Conservation (phyloP, 2,113 vertebrate species). For the Cairina moschata region DNA sequence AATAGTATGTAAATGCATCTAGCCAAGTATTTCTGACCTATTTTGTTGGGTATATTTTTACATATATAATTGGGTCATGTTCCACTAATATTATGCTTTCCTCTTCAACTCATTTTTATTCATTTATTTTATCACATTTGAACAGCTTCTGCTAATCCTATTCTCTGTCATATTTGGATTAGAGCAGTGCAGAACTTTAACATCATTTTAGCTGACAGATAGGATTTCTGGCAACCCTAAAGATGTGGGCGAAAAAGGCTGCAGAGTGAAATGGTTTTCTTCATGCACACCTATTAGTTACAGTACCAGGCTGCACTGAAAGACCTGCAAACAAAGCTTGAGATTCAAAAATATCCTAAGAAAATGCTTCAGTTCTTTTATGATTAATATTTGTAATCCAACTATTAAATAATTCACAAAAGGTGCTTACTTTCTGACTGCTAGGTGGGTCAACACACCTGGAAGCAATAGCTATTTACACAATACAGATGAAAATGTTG, state of each 20-base stretch:
- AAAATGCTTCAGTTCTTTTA: constrained; percentile 8
- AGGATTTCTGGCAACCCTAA: constrained; percentile 58
- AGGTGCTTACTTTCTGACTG: neutral
- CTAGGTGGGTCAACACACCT: constrained; percentile 59
- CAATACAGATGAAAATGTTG: neutral
- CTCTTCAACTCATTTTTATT: constrained; percentile 61
- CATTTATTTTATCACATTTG: constrained; percentile 70
- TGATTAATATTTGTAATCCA: constrained; percentile 60
- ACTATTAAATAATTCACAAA: constrained; percentile 60
- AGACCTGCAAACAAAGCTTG: constrained; percentile 44
- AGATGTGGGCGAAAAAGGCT: constrained; percentile 38
- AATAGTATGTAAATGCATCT: constrained; percentile 43
- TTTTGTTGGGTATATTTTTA: constrained; percentile 56
- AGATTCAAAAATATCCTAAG: constrained; percentile 11
- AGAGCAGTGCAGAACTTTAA: constrained; percentile 46
- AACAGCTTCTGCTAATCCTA: constrained; percentile 64
- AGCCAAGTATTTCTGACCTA: constrained; percentile 55
- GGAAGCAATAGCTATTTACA: constrained; percentile 40
- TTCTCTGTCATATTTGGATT: constrained; percentile 64
- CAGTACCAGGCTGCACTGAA: constrained; percentile 16
- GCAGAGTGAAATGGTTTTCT: constrained; percentile 33
- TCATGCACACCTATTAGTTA: constrained; percentile 40
- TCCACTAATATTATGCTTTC: constrained; percentile 45
- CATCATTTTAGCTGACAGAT: constrained; percentile 60
- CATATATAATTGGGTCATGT: constrained; percentile 64